Evolutionary conservation across 1,140 invertebrate genomes (phyloP), one percentile per base, ranked within the genome.

Genomic region (Plutomurus gul): DNA sequence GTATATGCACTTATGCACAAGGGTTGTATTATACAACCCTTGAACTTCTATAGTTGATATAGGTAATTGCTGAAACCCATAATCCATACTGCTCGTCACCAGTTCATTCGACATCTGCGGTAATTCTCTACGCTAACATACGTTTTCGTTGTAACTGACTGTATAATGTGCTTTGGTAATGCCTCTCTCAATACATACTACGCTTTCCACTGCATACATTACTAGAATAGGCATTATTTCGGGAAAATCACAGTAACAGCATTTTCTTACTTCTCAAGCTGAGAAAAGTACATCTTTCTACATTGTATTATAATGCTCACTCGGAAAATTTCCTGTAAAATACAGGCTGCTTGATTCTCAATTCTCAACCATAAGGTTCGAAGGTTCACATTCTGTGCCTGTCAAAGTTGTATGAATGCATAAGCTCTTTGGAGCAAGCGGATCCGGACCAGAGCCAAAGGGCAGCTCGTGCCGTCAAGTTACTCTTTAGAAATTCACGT

Each of bases 381-480:
- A n/a, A 49, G 46, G 20, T 3, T 16, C 16, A 65, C 22, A 65
- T 30, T 43, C n/a, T 43, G n/a, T 43, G 11, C 39, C 7, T 43
- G 39, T 43, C 2, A 3, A 43, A 43, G 2, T 43, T 13, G 11
- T 43, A 13, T 10, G 11, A 10, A 10, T 43, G 2, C 39, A 10
- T n/a, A 13, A 43, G 11, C 39, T 43, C n/a, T 30, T 33, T 65
- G 27, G n/a, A n/a, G n/a, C n/a, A n/a, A 33, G 10, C 56, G 36
- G 56, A 65, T 30, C 13, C 30, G 25, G 36, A 13, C 30, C 20
- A 60, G 51, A 30, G 56, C 56, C 56, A 65, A 56, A n/a, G 56
- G 56, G 56, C 56, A 30, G 36, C 56, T 65, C 56, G 56, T 65
- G 56, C 56, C 56, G 36, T 65, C 30, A 65, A 65, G 56, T 65